Percentiles rank a stretch among this genome's conserved stretches.
Conservation (phyloP, 2,888 invertebrate genomes). For the Lagria hirta region DNA sequence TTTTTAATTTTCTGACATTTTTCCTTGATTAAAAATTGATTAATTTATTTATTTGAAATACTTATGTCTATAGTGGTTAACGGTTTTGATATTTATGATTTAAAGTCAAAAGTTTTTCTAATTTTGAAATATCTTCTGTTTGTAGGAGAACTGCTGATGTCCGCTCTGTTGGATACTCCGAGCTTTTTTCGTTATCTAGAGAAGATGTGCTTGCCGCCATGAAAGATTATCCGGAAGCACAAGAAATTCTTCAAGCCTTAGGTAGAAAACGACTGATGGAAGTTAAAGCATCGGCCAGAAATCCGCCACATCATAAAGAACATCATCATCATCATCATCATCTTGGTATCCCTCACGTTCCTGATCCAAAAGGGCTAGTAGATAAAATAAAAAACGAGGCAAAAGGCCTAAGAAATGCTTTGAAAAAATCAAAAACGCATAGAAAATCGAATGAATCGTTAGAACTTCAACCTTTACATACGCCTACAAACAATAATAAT, state of each 20-base stretch:
- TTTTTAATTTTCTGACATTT: conserved; percentile 7
- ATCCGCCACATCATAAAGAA: conserved; percentile 40
- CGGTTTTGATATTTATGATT: too few species aligned
- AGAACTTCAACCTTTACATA: conserved; percentile 66
- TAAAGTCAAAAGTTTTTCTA: neutral
- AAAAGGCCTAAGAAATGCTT: conserved; percentile 66
- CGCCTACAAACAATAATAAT: conserved; percentile 53
- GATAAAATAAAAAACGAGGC: conserved; percentile 84
- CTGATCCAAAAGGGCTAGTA: conserved; percentile 70
- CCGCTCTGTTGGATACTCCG: conserved; percentile 93
- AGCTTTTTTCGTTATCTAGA: conserved; percentile 88
- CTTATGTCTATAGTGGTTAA: conserved; percentile 2
- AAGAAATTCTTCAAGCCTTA: conserved; percentile 87
- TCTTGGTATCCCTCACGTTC: conserved; percentile 30
- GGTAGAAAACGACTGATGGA: conserved; percentile 86
- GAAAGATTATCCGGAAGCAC: conserved; percentile 97
- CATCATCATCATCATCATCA: conserved; percentile 32
- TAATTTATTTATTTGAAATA: too few species aligned
- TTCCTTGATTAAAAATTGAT: conserved; percentile 12
- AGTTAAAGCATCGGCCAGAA: conserved; percentile 59
- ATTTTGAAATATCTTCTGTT: conserved; percentile 15
- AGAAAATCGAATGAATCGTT: conserved; percentile 64
- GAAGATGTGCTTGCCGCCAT: conserved; percentile 93
- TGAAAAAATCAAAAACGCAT: conserved; percentile 60
- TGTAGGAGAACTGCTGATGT: conserved; percentile 92